Evolutionary conservation across 2,113 vertebrate genomes (phyloP).

Genomic region (Scartelaos histophorus): DNA sequence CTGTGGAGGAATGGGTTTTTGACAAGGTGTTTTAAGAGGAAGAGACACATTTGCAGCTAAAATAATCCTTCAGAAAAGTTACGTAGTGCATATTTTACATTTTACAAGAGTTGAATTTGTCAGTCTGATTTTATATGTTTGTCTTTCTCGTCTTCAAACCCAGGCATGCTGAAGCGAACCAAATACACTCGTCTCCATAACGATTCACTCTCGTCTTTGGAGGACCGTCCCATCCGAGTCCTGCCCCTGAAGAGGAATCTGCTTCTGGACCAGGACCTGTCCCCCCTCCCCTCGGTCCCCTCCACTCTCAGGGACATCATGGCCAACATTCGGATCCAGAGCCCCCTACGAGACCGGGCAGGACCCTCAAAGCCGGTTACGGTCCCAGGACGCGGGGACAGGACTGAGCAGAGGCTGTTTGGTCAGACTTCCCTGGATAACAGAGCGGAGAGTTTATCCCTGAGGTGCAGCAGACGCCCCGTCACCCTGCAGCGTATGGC

Average conservation of each 20-base stretch:
- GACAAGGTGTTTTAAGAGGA: neutral
- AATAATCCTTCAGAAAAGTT: neutral
- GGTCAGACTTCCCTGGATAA: constrained; percentile 40
- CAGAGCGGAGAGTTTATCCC: neutral
- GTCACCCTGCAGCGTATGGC: constrained; percentile 58
- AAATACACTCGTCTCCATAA: constrained; percentile 94
- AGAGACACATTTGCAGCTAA: neutral
- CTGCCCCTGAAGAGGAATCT: constrained; percentile 50
- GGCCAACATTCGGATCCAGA: constrained; percentile 83
- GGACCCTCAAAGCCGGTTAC: constrained; percentile 68
- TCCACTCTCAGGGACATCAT: constrained; percentile 83
- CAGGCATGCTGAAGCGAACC: constrained; percentile 91
- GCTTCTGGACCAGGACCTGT: constrained; percentile 64
- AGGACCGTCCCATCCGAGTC: constrained; percentile 76
- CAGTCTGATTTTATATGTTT: too few relatives aligned
- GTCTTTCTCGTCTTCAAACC: neutral
- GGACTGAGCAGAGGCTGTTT: constrained; percentile 28
- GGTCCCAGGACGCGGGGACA: constrained; percentile 58
- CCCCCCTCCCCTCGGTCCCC: constrained; percentile 73
- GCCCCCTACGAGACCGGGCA: constrained; percentile 76
- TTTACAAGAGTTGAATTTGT: too few relatives aligned
- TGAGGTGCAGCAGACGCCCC: constrained; percentile 49
- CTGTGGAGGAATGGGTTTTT: too few relatives aligned
- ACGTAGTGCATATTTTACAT: too few relatives aligned
- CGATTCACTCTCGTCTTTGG: constrained; percentile 84